Percentiles rank a stretch among this genome's conserved stretches.
phyloP scores from a whole-genome alignment of 2,888 invertebrate genomes.

The Serripes groenlandicus region DNA sequence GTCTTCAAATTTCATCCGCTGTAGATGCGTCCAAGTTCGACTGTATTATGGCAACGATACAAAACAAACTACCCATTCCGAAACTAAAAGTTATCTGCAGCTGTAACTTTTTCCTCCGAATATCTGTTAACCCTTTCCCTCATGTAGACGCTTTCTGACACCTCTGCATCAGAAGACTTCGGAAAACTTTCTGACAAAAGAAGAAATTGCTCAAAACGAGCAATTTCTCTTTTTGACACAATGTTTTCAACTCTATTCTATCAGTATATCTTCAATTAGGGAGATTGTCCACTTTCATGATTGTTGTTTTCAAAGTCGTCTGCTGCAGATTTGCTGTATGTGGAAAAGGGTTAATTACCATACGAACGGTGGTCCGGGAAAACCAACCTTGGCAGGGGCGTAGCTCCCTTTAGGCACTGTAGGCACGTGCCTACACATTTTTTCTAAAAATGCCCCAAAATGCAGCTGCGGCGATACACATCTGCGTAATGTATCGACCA shows the following conservation, averaged over 20 bases:
- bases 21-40: neutral
- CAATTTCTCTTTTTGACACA: neutral
- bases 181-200: neutral
- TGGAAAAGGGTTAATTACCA: neutral
- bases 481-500: too few relatives aligned
- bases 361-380: too few relatives aligned
- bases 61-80: neutral
- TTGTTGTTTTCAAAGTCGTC: neutral
- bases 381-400: too few relatives aligned
- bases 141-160: neutral
- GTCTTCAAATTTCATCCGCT: too few relatives aligned
- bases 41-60: neutral
- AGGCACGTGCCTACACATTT: too few relatives aligned
- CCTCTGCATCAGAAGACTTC: neutral
- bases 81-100: neutral
- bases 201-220: neutral
- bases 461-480: too few relatives aligned
- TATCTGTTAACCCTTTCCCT: neutral
- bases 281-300: neutral
- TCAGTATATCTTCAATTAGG: neutral
- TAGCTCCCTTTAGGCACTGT: too few relatives aligned
- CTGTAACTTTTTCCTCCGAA: neutral
- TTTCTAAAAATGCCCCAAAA: too few relatives aligned
- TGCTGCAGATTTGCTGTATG: neutral
- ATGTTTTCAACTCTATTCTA: neutral